Evolutionary conservation across 2,797 vertebrate genomes (phyloP).

Genomic region (Bradypus variegatus): DNA sequence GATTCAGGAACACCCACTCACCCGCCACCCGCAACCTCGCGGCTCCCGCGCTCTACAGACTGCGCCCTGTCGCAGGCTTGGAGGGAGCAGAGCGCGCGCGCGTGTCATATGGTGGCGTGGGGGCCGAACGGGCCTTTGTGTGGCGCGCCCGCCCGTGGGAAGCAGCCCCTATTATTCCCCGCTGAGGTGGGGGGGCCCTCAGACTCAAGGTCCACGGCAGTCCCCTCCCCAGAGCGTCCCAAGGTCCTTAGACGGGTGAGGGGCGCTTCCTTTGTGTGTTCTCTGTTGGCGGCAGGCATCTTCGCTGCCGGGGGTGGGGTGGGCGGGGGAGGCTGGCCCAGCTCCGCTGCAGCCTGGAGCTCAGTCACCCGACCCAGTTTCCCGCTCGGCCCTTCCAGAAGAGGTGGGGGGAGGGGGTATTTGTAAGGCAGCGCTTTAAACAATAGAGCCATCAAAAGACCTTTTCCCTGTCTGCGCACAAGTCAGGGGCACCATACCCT

Average conservation of each 20-base stretch:
- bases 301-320: background rate
- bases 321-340: background rate
- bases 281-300: background rate
- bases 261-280: conserved; percentile 50
- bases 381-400: background rate
- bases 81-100: background rate
- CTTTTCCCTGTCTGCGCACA: background rate
- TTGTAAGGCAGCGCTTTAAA: conserved; percentile 5
- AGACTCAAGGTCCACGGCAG: fast-evolving
- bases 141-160: background rate
- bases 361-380: background rate
- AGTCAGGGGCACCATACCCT: background rate
- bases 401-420: background rate
- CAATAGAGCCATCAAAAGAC: conserved; percentile 33
- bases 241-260: background rate
- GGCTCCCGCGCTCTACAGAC: background rate
- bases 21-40: background rate
- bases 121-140: conserved; percentile 55
- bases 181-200: background rate
- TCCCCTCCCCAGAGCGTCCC: background rate
- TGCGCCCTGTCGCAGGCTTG: background rate
- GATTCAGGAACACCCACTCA: background rate
- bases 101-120: background rate
- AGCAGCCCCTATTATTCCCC: conserved; percentile 32
- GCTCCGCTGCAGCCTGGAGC: background rate